Evolutionary conservation across 2,797 vertebrate genomes (phyloP).

Genomic region (Cetoscarus ocellatus): DNA sequence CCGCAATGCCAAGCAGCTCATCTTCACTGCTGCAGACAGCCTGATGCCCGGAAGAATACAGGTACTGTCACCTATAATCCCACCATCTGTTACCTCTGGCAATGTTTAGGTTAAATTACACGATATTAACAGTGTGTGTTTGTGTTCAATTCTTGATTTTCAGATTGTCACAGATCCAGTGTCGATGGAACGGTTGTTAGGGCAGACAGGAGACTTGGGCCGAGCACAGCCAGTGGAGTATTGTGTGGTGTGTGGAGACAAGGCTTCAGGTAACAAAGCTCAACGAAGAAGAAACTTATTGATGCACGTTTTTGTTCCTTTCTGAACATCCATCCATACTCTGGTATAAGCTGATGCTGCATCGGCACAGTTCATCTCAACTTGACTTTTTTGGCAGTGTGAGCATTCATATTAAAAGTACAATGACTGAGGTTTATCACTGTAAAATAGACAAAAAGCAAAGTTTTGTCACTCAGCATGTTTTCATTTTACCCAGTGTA

Average conservation of each 20-base stretch:
- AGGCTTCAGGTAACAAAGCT: slow-evolving; percentile 92
- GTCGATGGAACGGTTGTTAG: slow-evolving; percentile 94
- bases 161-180: slow-evolving; percentile 98
- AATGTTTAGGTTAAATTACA: neutral
- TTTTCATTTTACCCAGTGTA: too few relatives aligned
- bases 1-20: slow-evolving; percentile 93
- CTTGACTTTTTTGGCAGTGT: too few relatives aligned
- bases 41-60: slow-evolving; percentile 96
- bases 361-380: neutral
- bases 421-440: too few relatives aligned
- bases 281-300: too few relatives aligned
- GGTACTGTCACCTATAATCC: slow-evolving; percentile 77
- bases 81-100: neutral
- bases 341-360: neutral
- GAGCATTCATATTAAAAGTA: too few relatives aligned
- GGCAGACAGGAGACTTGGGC: slow-evolving; percentile 91
- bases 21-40: slow-evolving; percentile 95
- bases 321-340: neutral
- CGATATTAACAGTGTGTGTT: neutral
- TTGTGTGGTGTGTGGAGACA: slow-evolving; percentile 98
- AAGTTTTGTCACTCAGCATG: too few relatives aligned
- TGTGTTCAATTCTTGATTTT: slow-evolving; percentile 36
- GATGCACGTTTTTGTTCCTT: neutral
- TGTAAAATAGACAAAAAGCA: too few relatives aligned
- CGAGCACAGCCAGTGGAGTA: slow-evolving; percentile 95